Conservation (phyloP, 2,888 invertebrate species). For the Amaurobius ferox region DNA sequence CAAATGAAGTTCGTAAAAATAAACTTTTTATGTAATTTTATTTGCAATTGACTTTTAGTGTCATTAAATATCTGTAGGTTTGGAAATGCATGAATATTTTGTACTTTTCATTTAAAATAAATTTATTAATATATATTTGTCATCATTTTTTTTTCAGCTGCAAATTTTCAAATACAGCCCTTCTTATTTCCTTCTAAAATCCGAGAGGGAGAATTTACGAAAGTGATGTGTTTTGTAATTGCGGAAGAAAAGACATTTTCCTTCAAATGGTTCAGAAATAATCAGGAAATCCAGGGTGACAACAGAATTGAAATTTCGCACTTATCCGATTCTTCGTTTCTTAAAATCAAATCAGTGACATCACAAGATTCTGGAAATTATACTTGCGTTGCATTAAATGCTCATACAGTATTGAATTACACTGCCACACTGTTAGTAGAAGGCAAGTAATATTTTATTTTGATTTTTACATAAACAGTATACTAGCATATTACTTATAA, state of each 20-base stretch:
- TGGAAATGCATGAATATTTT: too few species aligned
- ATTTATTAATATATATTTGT: not conserved
- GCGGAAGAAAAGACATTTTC: constrained; percentile 42
- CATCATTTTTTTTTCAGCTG: constrained; percentile 27
- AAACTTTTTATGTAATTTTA: too few species aligned
- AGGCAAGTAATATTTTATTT: constrained; percentile 25
- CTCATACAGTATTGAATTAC: constrained; percentile 27
- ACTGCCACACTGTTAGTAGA: constrained; percentile 37
- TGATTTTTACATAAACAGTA: too few species aligned
- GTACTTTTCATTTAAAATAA: too few species aligned
- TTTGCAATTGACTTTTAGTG: too few species aligned
- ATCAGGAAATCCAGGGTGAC: not conserved
- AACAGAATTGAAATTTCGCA: constrained; percentile 35
- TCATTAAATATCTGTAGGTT: too few species aligned
- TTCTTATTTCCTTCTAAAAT: constrained; percentile 60
- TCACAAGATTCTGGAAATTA: constrained; percentile 56
- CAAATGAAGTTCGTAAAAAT: too few species aligned
- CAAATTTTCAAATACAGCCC: constrained; percentile 46
- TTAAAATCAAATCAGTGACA: constrained; percentile 50
- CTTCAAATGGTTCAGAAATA: constrained; percentile 60
- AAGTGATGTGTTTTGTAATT: constrained; percentile 56
- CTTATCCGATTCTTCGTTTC: constrained; percentile 15
- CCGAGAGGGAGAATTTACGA: constrained; percentile 47
- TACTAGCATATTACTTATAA: too few species aligned
- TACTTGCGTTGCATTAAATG: constrained; percentile 38